These are phyloP conservation scores for Lophotriccus pileatus DNA, from an alignment of 2,797 vertebrate species.

Conservation along the genomic window DNA sequence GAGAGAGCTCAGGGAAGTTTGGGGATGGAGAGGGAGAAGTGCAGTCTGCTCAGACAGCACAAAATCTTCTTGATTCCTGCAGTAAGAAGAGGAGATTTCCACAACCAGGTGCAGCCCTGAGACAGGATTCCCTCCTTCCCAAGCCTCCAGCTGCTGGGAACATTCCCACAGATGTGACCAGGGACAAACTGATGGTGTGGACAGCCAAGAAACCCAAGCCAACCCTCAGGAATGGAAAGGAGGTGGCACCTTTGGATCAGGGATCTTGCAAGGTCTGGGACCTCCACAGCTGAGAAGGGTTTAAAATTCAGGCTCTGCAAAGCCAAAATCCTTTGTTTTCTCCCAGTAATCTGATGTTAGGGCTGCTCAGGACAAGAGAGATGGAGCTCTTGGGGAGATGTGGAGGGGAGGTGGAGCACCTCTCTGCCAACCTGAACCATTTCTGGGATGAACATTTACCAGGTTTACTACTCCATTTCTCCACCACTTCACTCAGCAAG, in stretches of 20 bases:
- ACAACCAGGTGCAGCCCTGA: neutral
- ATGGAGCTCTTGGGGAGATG: neutral
- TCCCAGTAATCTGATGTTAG: neutral
- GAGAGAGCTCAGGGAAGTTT: neutral
- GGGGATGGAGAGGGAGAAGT: neutral
- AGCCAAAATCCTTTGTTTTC: neutral
- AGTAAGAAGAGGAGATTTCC: accelerated
- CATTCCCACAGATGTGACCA: accelerated
- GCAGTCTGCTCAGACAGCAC: neutral
- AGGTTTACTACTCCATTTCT: neutral
- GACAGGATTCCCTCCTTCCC: neutral
- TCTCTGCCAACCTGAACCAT: neutral
- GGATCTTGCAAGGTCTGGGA: neutral
- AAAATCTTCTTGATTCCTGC: too few species aligned
- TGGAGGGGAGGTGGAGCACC: neutral
- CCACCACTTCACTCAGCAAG: neutral
- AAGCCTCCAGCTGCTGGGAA: neutral
- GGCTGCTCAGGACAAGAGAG: neutral
- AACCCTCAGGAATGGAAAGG: neutral
- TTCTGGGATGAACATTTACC: neutral
- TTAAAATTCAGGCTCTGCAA: neutral
- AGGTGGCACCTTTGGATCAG: neutral
- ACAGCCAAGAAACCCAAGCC: neutral
- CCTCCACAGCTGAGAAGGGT: neutral
- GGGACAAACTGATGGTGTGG: neutral